Base-by-base conservation (phyloP, 2,888 invertebrate species). In the Caenorhabditis uteleia region DNA sequence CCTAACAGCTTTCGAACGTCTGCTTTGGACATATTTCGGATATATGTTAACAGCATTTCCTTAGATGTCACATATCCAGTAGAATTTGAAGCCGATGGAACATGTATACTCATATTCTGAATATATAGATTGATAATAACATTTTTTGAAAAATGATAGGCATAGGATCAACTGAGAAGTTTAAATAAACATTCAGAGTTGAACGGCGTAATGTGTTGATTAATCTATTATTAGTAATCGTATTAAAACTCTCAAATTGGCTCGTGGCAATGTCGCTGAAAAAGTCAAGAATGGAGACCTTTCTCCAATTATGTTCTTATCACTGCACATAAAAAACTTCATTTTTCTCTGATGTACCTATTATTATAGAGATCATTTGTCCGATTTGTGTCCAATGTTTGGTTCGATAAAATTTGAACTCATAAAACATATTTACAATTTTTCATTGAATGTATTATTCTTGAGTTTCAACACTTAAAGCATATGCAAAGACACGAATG, bases 21-120 rank as follows among this genome's bases (percentile, higher is more conserved):
- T 3, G 60, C 55, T 36, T 73, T 70, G 26, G 70, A 62, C 66
- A 73, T 59, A 39, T 66, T 68, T 29, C 61, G 50, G 33, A 73
- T 70, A 53, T 73, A 73, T 23, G 61, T 68, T 1, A 68, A 10
- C 16, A 71, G 45, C 71, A 71, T 71, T 33, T 68, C 71, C 43
- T 60, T 61, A 2, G 71, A 71, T 12, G 64, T 66, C 3, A 70
- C 51, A 54, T 67, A 70, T 18, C 70, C 70, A 54, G 51, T 44
- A 0, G 67, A 70, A 43, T 64, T 70, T 18, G 70, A 67, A 2
- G 57, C 66, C 8, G 70, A 64, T 10, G 38, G 64, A 8, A 64
- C 58, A 36, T 54, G 57, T 12, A 53, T 44, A 31, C 64, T 64
- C 64, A 64, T 64, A 33, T 7, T 4, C 27, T 16, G 16, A 26